A percentile compares a stretch with the other conserved stretches of the same genome.
Evolutionary conservation across 1,140 invertebrate genomes (phyloP).

Genomic region (Camponotus floridanus): DNA sequence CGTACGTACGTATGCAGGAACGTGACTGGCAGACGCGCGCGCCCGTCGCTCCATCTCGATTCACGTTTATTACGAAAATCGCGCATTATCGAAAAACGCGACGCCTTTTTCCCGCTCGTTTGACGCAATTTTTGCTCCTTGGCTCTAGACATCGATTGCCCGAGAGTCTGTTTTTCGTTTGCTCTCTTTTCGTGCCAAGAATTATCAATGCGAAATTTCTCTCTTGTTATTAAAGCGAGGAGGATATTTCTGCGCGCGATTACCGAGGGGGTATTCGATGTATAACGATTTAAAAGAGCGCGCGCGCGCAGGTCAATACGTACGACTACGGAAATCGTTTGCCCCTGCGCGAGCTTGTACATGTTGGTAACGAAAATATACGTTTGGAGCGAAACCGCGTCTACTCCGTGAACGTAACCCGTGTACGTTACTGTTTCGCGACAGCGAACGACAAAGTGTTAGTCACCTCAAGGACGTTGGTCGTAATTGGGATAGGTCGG

Average conservation of each 20-base stretch:
- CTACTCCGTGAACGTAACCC: not conserved
- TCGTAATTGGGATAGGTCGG: conserved; percentile 84
- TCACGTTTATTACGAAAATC: not conserved
- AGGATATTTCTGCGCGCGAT: not conserved
- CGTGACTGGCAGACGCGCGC: conserved; percentile 2
- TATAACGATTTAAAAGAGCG: not conserved
- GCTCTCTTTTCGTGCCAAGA: not conserved
- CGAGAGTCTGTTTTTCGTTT: too few relatives aligned
- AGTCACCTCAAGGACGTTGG: conserved; percentile 82
- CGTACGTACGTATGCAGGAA: conserved; percentile 24
- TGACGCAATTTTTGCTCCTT: too few relatives aligned
- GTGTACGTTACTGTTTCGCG: conserved; percentile 51
- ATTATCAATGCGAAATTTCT: not conserved
- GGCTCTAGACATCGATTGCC: too few relatives aligned
- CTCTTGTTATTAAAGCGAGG: not conserved
- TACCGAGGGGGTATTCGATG: not conserved
- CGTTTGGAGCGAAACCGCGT: not conserved
- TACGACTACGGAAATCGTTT: not conserved
- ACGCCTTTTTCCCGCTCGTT: too few relatives aligned
- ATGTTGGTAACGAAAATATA: conserved; percentile 12
- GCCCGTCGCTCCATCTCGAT: not conserved
- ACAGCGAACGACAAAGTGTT: conserved; percentile 72
- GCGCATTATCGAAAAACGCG: too few relatives aligned
- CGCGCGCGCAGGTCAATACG: too few relatives aligned
- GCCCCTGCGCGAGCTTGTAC: not conserved